phyloP scores from a whole-genome alignment of 2,888 invertebrate species.

The Scelioninae gen. 2 region DNA sequence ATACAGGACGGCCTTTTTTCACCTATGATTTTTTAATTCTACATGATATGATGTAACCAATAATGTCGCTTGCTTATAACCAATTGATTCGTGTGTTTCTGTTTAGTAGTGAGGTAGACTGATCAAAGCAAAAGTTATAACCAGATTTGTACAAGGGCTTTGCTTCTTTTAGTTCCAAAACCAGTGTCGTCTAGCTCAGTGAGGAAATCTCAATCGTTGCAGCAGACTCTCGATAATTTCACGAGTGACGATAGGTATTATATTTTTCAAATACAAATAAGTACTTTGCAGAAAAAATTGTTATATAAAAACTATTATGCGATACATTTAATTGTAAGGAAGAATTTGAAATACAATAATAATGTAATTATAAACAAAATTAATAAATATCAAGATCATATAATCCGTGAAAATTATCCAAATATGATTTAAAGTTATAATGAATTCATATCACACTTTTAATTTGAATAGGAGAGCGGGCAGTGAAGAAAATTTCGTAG shows the following conservation, averaged over 20 bases:
- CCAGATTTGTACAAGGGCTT: slow-evolving; percentile 11
- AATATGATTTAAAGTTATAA: too few species aligned
- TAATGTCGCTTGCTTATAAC: slow-evolving; percentile 54
- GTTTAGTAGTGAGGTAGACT: slow-evolving; percentile 40
- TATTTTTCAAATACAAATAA: too few species aligned
- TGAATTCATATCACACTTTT: too few species aligned
- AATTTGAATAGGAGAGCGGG: slow-evolving; percentile 69
- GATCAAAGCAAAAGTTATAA: neutral
- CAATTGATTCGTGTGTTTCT: slow-evolving; percentile 39
- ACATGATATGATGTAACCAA: slow-evolving; percentile 23
- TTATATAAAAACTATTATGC: too few species aligned
- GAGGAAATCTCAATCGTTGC: slow-evolving; percentile 74
- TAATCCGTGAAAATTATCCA: too few species aligned
- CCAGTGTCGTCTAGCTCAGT: slow-evolving; percentile 70
- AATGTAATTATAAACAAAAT: too few species aligned
- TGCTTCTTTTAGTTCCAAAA: slow-evolving; percentile 72
- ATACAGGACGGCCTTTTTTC: slow-evolving; percentile 24
- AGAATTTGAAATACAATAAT: too few species aligned
- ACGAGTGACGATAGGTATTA: slow-evolving; percentile 70
- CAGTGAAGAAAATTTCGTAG: slow-evolving; percentile 85
- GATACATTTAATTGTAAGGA: too few species aligned
- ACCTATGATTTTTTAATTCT: slow-evolving; percentile 24
- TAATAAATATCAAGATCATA: too few species aligned
- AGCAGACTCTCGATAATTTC: slow-evolving; percentile 73
- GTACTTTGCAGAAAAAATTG: too few species aligned